These are phyloP conservation scores for Danio aesculapii DNA, from an alignment of 2,797 vertebrate species.

Conservation along the genomic window DNA sequence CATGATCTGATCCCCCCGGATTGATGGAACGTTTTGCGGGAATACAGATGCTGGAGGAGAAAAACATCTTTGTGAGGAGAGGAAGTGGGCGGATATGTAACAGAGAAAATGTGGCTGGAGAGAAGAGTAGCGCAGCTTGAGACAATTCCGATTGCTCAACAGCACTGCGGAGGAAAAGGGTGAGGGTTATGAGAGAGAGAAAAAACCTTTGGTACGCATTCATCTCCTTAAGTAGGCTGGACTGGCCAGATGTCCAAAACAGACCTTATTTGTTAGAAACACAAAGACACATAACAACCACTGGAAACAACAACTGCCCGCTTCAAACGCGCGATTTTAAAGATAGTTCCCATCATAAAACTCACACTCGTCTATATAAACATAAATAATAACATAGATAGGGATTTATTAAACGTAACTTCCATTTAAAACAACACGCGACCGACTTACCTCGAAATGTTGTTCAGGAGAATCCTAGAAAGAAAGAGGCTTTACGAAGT, in stretches of 20 bases:
- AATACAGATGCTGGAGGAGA: conserved; percentile 29
- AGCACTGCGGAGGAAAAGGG: neutral
- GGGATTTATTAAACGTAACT: neutral
- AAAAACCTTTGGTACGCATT: neutral
- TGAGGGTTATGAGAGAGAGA: neutral
- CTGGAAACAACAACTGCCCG: neutral
- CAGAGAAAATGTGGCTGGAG: neutral
- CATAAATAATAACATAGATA: too few species aligned
- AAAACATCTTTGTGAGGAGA: conserved; percentile 28
- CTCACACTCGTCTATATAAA: neutral
- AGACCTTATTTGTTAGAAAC: neutral
- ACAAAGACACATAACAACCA: neutral
- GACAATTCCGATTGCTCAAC: conserved; percentile 26
- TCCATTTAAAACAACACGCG: neutral
- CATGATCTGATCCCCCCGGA: conserved; percentile 28
- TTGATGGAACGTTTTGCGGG: neutral
- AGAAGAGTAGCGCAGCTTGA: conserved; percentile 39
- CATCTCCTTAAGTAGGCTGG: neutral
- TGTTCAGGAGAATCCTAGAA: neutral
- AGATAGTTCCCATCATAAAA: neutral
- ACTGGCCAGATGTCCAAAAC: conserved; percentile 10
- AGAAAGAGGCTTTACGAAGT: conserved; percentile 16
- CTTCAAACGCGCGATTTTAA: neutral
- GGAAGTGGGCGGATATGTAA: conserved; percentile 37
- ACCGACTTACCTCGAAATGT: conserved; percentile 22